Base-by-base conservation (phyloP, 2,113 vertebrate genomes). In the Motacilla alba region DNA sequence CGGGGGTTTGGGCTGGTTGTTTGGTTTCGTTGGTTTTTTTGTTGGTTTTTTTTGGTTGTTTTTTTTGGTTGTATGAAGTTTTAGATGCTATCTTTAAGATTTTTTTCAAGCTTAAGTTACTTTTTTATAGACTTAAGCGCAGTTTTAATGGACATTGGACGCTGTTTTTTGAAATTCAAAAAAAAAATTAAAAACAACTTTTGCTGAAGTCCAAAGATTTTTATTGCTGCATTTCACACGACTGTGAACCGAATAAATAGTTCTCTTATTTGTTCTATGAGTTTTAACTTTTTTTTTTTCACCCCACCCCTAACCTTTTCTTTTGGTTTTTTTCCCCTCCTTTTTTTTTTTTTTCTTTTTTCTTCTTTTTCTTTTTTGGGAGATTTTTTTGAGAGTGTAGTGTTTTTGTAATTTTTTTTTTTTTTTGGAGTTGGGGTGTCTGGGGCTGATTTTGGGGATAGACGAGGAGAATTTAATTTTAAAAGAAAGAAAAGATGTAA, bases 131-230 rank as follows among this genome's bases (percentile, higher is more conserved):
- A 97, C 93, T 97, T 98, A 97, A 98, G 97, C 97, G 63, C 97
- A 97, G 89, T 98, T 96, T 98, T 90, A 94, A 97, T 97, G 98
- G 98, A 98, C 98, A 98, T 98, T 83, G 97, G 97, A 98, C 97
- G 66, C 95, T 97, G 95, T 97, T 97, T 97, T 97, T 95, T 98
- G 97, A 97, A 97, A 98, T 97, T 97, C 93, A 97, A 96, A 98
- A 96, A 94, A 97, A 96, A 97, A 95, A 98, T 95, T 95, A 97
- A 98, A 98, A 97, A 82, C 96, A 97, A 98, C 96, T 98, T 96
- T 97, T 98, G 99, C 99, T 99, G 97, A 99, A 99, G 98, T 99
- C 99, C 99, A 99, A 99, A 99, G 99, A 99, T 98, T 99, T 98
- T 99, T 99, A 98, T 99, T 99, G 99, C 99, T 99, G 99, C 99